These are phyloP conservation scores for Paramormyrops kingsleyae DNA, from an alignment of 2,113 vertebrate species.

Conservation along the genomic window DNA sequence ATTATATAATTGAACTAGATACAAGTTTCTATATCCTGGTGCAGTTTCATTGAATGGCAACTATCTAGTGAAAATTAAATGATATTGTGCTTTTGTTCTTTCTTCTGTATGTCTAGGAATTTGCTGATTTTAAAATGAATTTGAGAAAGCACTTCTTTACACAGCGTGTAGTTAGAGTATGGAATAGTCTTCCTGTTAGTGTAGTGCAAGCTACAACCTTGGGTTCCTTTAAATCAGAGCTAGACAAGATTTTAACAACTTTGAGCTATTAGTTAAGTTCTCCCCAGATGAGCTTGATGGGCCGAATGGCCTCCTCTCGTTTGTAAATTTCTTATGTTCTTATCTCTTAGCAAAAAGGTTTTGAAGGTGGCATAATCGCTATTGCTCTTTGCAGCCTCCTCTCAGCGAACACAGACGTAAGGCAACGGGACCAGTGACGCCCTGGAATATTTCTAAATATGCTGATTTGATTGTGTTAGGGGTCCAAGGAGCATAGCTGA, in stretches of 20 bases:
- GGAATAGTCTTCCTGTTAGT: too few species aligned
- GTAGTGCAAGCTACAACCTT: too few species aligned
- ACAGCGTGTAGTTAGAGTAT: too few species aligned
- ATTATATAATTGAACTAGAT: slow-evolving; percentile 31
- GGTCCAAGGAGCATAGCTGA: not conserved
- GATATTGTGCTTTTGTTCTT: slow-evolving; percentile 41
- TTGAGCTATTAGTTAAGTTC: too few species aligned
- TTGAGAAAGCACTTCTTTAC: too few species aligned
- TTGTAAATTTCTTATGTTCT: too few species aligned
- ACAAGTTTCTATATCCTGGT: slow-evolving; percentile 61
- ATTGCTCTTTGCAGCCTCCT: slow-evolving; percentile 32
- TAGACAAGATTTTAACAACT: too few species aligned
- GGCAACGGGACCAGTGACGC: not conserved
- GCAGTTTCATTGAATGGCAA: slow-evolving; percentile 64
- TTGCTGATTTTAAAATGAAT: slow-evolving; percentile 13
- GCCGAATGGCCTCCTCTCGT: too few species aligned
- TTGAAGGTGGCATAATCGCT: slow-evolving; percentile 27
- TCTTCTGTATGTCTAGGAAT: slow-evolving; percentile 52
- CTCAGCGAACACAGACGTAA: slow-evolving; percentile 46
- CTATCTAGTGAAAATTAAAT: slow-evolving; percentile 47
- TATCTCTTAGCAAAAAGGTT: slow-evolving; percentile 49
- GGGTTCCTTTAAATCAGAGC: too few species aligned
- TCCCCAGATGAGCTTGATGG: too few species aligned
- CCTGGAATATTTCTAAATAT: not conserved
- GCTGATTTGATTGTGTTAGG: not conserved